phyloP scores from a whole-genome alignment of 2,797 vertebrate species.

The Pseudotriccus pelzelni region DNA sequence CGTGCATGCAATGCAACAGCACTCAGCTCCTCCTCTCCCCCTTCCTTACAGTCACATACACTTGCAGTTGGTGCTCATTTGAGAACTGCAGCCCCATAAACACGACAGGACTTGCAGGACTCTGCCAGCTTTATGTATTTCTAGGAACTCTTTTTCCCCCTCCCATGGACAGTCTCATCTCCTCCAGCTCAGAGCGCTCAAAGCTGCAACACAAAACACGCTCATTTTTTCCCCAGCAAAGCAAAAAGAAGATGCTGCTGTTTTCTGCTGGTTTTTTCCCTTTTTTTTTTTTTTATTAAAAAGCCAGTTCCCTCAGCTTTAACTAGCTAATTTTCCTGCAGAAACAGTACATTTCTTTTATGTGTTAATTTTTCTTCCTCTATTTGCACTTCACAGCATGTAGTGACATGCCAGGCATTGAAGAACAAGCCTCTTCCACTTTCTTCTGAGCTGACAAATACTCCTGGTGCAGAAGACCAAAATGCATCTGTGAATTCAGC shows the following conservation, averaged over 20 bases:
- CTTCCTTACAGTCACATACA: rapidly evolving
- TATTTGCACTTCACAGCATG: constrained; percentile 62
- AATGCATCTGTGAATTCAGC: constrained; percentile 41
- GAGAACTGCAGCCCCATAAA: neutral
- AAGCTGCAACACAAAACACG: neutral
- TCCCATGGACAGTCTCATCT: neutral
- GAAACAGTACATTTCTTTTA: constrained; percentile 61
- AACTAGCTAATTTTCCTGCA: constrained; percentile 40
- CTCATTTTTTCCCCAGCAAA: neutral
- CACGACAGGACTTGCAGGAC: neutral
- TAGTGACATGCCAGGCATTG: constrained; percentile 30
- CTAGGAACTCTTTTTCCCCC: neutral
- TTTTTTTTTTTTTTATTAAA: neutral
- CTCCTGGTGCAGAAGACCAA: constrained; percentile 13
- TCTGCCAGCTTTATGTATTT: neutral
- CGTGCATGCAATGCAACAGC: neutral
- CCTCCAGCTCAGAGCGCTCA: neutral
- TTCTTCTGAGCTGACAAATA: constrained; percentile 46
- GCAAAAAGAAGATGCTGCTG: neutral
- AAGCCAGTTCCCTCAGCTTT: neutral
- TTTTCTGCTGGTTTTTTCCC: neutral
- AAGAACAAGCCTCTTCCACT: constrained; percentile 37
- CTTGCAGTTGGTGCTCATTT: neutral
- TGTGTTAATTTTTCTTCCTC: constrained; percentile 66
- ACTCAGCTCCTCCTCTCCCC: neutral